phyloP scores from a whole-genome alignment of 1,140 invertebrate species.

The Neodiprion virginianus region DNA sequence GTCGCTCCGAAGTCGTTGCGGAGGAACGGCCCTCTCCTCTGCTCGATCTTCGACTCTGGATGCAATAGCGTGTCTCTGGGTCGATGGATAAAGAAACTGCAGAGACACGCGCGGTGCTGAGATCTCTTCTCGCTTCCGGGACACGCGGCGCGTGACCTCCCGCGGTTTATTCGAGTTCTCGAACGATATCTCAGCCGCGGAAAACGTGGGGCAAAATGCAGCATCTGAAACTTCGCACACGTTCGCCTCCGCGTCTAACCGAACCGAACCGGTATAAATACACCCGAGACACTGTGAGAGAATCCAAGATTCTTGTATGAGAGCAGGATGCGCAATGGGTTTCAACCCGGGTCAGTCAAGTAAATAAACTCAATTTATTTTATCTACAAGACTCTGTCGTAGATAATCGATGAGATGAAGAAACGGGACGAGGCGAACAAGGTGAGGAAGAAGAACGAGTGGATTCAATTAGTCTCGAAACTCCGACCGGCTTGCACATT shows the following conservation, averaged over 20 bases:
- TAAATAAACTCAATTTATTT: not conserved
- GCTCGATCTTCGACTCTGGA: not conserved
- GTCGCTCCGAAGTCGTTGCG: no score
- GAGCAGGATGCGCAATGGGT: no score
- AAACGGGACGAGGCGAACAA: no score
- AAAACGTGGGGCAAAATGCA: not conserved
- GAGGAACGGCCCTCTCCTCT: no score
- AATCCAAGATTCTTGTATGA: no score
- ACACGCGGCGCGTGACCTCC: constrained; percentile 3
- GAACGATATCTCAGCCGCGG: not conserved
- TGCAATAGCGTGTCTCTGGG: not conserved
- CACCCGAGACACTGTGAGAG: not conserved
- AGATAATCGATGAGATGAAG: no score
- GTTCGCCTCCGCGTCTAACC: not conserved
- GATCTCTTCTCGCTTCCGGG: not conserved
- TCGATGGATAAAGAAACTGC: not conserved
- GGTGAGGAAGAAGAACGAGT: no score
- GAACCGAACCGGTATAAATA: not conserved
- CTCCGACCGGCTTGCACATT: no score
- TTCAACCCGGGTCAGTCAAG: no score
- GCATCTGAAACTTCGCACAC: not conserved
- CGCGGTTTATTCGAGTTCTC: not conserved
- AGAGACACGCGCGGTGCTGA: not conserved
- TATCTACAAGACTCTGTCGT: not conserved
- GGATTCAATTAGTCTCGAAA: no score